phyloP scores from a whole-genome alignment of 2,113 vertebrate species.

The Dascyllus trimaculatus region DNA sequence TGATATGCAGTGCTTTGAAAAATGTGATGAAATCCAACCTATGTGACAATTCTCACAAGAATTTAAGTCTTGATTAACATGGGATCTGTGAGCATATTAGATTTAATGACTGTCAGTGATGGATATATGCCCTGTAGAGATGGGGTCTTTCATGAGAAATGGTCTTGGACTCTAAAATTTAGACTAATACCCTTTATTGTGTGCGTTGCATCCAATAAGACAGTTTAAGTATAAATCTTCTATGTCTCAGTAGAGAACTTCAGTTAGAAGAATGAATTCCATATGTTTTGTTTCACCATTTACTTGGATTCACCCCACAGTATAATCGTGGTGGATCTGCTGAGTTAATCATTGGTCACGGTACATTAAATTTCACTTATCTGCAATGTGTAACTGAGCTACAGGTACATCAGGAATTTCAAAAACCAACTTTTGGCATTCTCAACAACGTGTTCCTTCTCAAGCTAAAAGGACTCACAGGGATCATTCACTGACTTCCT shows the following conservation, averaged over 20 bases:
- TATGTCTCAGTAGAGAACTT: conserved; percentile 11
- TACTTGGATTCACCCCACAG: conserved; percentile 6
- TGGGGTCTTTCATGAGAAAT: conserved; percentile 4
- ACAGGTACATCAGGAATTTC: conserved; percentile 37
- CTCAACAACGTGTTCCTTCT: conserved; percentile 28
- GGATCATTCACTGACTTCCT: conserved; percentile 52
- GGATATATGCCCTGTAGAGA: conserved; percentile 1
- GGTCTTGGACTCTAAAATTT: not conserved
- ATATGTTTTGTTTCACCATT: conserved; percentile 29
- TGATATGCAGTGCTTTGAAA: not conserved
- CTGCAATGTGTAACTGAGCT: conserved; percentile 41
- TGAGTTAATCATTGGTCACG: conserved; percentile 25
- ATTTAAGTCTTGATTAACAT: not conserved
- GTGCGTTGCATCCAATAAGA: conserved; percentile 3
- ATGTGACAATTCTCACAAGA: too few relatives aligned
- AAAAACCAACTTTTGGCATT: not conserved
- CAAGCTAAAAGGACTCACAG: conserved; percentile 31
- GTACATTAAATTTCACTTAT: conserved; percentile 27
- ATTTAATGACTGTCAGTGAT: conserved; percentile 1
- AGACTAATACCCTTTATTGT: conserved; percentile 17
- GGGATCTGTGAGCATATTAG: not conserved
- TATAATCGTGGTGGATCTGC: conserved; percentile 10
- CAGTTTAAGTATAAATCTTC: conserved; percentile 17
- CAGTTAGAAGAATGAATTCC: conserved; percentile 25
- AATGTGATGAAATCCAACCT: not conserved